Evolutionary conservation across 2,113 vertebrate species (phyloP).

Genomic region (Willisornis vidua): DNA sequence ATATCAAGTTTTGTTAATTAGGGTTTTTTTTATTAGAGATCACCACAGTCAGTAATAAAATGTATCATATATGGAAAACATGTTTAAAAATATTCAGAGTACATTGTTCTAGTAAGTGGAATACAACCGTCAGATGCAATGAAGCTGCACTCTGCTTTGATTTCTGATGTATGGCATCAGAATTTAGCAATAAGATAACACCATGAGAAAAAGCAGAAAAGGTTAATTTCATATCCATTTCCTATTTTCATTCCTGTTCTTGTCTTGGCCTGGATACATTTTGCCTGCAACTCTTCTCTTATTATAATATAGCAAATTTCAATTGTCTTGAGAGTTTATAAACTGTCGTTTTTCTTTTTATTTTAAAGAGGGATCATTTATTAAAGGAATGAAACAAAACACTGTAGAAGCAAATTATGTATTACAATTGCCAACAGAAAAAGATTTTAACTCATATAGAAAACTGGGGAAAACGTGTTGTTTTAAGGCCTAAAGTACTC

Average conservation of each 20-base stretch:
- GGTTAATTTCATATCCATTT: neutral
- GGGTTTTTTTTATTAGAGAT: neutral
- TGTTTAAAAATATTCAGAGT: neutral
- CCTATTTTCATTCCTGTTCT: neutral
- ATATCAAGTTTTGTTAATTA: neutral
- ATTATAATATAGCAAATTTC: neutral
- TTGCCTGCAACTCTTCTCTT: neutral
- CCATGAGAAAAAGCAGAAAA: neutral
- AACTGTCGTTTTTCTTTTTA: neutral
- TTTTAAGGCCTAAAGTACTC: neutral
- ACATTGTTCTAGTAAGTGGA: neutral
- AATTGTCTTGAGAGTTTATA: slow-evolving; percentile 1
- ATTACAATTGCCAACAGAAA: neutral
- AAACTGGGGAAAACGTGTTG: neutral
- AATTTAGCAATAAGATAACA: neutral
- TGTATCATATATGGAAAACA: neutral
- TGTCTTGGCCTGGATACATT: neutral
- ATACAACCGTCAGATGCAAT: neutral
- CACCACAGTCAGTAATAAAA: neutral
- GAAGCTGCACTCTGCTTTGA: neutral
- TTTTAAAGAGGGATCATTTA: slow-evolving; percentile 13
- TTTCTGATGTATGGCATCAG: neutral
- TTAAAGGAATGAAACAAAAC: neutral
- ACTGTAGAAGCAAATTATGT: neutral
- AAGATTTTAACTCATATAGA: neutral